Conservation (phyloP, 2,113 vertebrate species). For the Penelope pileata region DNA sequence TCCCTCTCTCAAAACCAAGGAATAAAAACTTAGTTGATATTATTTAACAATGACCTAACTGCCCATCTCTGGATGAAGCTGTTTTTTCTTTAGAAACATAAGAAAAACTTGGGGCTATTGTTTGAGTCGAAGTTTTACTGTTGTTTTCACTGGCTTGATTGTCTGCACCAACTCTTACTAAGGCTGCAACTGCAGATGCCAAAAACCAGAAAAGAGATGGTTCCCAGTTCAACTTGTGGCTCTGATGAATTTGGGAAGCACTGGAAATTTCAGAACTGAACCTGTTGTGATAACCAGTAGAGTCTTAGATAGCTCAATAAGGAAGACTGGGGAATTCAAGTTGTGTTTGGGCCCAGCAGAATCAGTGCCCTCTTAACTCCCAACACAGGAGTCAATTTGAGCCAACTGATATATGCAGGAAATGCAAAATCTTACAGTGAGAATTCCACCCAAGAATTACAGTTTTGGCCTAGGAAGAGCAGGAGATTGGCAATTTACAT, state of each 20-base stretch:
- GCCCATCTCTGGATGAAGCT: not conserved
- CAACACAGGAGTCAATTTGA: not conserved
- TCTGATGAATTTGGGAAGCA: not conserved
- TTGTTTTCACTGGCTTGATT: not conserved
- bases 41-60: not conserved
- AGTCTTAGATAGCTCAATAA: not conserved
- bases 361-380: not conserved
- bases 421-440: not conserved
- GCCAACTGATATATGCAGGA: not conserved
- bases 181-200: not conserved
- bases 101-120: not conserved
- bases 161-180: not conserved
- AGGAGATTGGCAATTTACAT: not conserved
- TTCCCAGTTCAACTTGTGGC: not conserved
- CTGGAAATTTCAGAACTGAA: not conserved
- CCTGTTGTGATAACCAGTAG: not conserved
- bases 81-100: not conserved
- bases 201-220: not conserved
- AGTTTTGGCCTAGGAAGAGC: not conserved
- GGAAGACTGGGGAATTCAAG: not conserved
- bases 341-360: not conserved
- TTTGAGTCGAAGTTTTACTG: not conserved
- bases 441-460: not conserved
- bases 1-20: not conserved
- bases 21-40: not conserved